Base-by-base conservation (phyloP, 2,797 vertebrate genomes). In the Diplodus puntazzo region DNA sequence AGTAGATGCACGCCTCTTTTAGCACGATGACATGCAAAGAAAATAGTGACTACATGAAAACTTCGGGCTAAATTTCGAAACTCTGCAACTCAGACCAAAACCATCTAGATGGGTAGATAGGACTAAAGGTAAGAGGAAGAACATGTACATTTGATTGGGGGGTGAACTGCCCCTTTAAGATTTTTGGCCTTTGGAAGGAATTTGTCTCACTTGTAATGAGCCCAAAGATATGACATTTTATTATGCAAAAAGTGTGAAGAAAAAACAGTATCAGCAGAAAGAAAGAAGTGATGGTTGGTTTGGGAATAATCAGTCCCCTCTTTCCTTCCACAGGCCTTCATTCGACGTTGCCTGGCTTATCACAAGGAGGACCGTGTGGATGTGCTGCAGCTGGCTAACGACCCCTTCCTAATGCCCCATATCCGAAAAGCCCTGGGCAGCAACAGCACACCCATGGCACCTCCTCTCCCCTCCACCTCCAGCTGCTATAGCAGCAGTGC, bases 341-440 rank as follows among this genome's bases (percentile, higher is more conserved):
- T 98, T 89, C 95, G 97, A 62, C 96, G 97, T 62, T 99, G 97
- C 80, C 89, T 99, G 91, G 97, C 97, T 69, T 99, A 98, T 93
- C 96, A 97, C 74, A 99, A 98, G 88, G 98, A 98, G 92, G 98
- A 99, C 72, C 95, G 98, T 23, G 97, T 98, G 82, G 97, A 98
- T 68, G 98, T 99, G 82, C 96, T 97, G 87, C 97, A 98, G 94
- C 89, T 99, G 92, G 95, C 97, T 87, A 96, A 95, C 74, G 97
- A 98, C 92, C 96, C 97, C 0, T 98, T 97, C 93, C 92, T 98
- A 77, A 95, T 97, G 95, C 97, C 96, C 81, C 96, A 97, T 75
- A 97, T 97, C 84, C 96, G 97, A 75, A 98, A 97, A 91, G 96
- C 97, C 5, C 95, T 97, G 70, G 96, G 95, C 86, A 96, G 94